A percentile compares a stretch with the other conserved stretches of the same genome.
phyloP scores from a whole-genome alignment of 2,113 vertebrate genomes.

The Saimiri boliviensis region DNA sequence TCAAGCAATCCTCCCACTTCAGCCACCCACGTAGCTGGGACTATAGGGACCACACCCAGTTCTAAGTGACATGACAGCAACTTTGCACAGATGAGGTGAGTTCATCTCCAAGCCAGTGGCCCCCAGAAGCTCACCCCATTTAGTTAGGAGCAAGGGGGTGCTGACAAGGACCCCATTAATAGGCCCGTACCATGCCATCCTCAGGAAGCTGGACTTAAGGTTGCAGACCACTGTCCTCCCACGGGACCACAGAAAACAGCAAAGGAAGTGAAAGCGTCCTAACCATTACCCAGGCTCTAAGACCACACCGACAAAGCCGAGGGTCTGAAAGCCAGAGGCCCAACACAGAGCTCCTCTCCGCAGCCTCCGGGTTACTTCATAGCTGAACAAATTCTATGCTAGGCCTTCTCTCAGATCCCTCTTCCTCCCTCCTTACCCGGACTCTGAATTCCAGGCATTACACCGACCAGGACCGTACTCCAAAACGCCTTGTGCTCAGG shows the following conservation, averaged over 20 bases:
- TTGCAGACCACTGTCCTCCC: background rate
- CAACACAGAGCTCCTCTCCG: too few relatives aligned
- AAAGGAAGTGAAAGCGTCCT: background rate
- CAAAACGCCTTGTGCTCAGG: background rate
- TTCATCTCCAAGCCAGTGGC: background rate
- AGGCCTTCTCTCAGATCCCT: background rate
- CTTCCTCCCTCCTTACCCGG: background rate
- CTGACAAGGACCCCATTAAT: background rate
- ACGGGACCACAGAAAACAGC: background rate
- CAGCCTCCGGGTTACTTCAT: background rate
- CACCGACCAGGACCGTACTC: fast-evolving
- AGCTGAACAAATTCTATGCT: fast-evolving
- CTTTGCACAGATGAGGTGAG: background rate
- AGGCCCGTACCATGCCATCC: background rate
- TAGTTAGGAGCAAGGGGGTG: background rate
- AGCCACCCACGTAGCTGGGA: background rate
- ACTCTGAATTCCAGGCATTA: background rate
- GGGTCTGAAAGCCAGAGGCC: background rate
- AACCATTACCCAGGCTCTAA: background rate
- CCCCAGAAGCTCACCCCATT: background rate
- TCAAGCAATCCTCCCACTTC: background rate
- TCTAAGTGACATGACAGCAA: background rate
- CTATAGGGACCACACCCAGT: background rate
- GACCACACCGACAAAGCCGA: background rate
- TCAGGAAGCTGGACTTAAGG: background rate